Evolutionary conservation across 2,797 vertebrate species (phyloP).

Genomic region (Myiotriccus ornatus): DNA sequence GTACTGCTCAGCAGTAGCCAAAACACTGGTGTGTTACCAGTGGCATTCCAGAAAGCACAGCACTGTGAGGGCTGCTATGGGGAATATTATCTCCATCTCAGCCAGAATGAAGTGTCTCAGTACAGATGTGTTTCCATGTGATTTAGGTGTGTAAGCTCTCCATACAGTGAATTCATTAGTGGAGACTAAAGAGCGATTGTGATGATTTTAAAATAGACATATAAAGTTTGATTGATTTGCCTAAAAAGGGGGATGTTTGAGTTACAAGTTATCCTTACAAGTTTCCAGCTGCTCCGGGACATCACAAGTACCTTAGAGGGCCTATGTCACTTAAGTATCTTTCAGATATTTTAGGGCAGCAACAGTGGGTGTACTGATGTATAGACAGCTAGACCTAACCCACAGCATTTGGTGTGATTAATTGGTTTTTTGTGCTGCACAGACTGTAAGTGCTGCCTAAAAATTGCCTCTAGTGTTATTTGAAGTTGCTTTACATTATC

Average conservation of each 20-base stretch:
- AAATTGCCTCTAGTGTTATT: not conserved
- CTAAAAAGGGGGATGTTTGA: not conserved
- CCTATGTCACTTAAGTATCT: not conserved
- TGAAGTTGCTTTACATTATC: not conserved
- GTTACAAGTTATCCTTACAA: not conserved
- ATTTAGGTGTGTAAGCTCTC: not conserved
- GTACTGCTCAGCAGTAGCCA: not conserved
- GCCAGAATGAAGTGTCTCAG: not conserved
- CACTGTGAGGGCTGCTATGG: fast-evolving
- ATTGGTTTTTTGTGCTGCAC: not conserved
- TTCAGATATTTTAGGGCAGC: not conserved
- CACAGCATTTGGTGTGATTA: not conserved
- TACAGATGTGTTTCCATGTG: not conserved
- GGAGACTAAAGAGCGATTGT: not conserved
- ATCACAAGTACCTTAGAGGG: not conserved
- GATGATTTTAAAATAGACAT: not conserved
- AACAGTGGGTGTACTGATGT: not conserved
- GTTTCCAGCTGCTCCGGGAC: not conserved
- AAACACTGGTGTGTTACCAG: not conserved
- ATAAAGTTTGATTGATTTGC: not conserved
- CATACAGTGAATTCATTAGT: not conserved
- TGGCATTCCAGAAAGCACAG: not conserved
- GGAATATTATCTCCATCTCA: not conserved
- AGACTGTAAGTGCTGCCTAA: not conserved
- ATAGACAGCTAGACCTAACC: not conserved